These are phyloP conservation scores for Cynopterus brachyotis DNA, from an alignment of 2,113 vertebrate species.

Conservation along the genomic window DNA sequence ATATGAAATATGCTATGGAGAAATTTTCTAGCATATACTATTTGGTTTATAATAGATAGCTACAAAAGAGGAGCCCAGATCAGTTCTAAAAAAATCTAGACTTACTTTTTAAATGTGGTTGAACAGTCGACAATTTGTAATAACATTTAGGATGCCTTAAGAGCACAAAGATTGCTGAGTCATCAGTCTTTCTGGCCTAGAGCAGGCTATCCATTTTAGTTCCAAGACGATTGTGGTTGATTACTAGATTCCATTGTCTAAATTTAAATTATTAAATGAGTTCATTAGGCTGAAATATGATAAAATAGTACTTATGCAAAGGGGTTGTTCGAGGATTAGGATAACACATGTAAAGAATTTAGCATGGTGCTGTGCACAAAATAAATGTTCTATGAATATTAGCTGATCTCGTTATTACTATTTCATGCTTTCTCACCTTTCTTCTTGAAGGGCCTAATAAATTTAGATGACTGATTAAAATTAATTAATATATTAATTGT, in stretches of 20 bases:
- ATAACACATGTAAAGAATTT: background rate
- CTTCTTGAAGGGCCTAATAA: background rate
- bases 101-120: background rate
- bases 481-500: background rate
- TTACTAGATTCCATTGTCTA: background rate
- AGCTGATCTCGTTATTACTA: background rate
- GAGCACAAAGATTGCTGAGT: background rate
- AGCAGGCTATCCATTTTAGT: background rate
- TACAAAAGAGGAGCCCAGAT: background rate
- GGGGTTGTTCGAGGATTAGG: background rate
- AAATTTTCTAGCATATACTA: background rate
- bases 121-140: background rate
- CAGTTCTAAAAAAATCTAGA: background rate
- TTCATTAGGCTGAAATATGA: background rate
- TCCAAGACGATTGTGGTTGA: background rate
- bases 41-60: background rate
- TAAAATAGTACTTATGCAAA: background rate
- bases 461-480: background rate
- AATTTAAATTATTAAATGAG: slow-evolving; percentile 39
- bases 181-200: background rate
- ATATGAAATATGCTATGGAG: background rate
- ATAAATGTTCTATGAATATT: background rate
- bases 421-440: background rate
- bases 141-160: background rate
- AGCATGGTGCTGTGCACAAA: background rate